phyloP scores from a whole-genome alignment of 2,113 vertebrate species.

The Astatotilapia flaviijosephi region DNA sequence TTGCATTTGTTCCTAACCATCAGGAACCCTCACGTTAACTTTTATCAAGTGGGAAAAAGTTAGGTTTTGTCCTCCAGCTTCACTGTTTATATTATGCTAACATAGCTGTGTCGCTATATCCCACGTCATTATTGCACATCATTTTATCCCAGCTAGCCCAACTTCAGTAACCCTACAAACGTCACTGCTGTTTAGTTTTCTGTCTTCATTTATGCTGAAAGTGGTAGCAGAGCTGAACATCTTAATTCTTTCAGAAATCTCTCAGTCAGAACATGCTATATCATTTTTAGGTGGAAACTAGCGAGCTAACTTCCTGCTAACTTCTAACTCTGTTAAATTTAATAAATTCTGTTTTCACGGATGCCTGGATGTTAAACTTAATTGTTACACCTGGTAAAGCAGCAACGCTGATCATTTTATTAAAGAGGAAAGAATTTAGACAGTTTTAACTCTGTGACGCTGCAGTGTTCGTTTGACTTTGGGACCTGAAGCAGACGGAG shows the following conservation, averaged over 20 bases:
- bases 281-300: neutral
- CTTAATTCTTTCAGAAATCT: neutral
- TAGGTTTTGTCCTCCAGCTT: neutral
- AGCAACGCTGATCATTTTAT: neutral
- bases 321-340: neutral
- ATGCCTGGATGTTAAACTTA: neutral
- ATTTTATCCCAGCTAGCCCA: neutral
- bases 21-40: rapidly evolving
- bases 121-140: neutral
- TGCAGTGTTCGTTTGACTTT: neutral
- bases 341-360: neutral
- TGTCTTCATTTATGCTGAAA: neutral
- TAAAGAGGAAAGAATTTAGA: neutral
- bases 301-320: neutral
- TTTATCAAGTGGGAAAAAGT: neutral
- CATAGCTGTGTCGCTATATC: neutral
- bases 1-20: neutral
- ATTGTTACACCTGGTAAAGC: neutral
- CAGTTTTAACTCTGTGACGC: neutral
- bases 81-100: neutral
- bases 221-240: neutral
- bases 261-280: neutral
- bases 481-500: neutral
- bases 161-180: neutral
- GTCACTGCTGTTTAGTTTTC: neutral